A percentile compares a stretch with the other conserved stretches of the same genome.
phyloP scores from a whole-genome alignment of 2,888 invertebrate species.

The Graphium colonna region DNA sequence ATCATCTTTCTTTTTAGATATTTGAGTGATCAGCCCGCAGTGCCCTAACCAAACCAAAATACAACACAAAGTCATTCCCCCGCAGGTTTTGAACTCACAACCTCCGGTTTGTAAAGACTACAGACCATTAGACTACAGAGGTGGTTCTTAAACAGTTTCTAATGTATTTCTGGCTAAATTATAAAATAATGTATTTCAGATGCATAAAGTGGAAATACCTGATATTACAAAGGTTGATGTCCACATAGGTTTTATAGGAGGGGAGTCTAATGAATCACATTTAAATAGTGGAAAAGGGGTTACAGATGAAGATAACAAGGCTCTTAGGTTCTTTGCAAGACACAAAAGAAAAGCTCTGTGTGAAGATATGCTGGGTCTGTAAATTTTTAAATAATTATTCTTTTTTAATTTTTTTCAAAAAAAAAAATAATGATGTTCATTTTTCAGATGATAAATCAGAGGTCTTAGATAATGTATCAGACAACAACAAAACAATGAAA shows the following conservation, averaged over 20 bases:
- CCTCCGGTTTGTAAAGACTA: too few relatives aligned
- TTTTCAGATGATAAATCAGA: slow-evolving; percentile 32
- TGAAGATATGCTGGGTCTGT: slow-evolving; percentile 27
- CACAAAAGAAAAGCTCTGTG: slow-evolving; percentile 31
- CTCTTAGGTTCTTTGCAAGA: slow-evolving; percentile 25
- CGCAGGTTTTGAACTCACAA: too few relatives aligned
- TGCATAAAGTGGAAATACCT: slow-evolving; percentile 29
- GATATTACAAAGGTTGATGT: slow-evolving; percentile 24
- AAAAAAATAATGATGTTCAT: not conserved
- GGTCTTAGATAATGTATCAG: slow-evolving; percentile 30
- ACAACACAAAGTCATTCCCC: too few relatives aligned
- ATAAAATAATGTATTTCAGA: slow-evolving; percentile 21
- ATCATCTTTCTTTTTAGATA: too few relatives aligned
- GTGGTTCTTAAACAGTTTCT: too few relatives aligned
- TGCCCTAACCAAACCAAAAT: too few relatives aligned
- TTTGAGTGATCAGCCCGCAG: too few relatives aligned
- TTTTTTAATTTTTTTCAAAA: slow-evolving; percentile 4
- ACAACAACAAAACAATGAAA: slow-evolving; percentile 31
- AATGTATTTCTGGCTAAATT: too few relatives aligned
- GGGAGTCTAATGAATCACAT: slow-evolving; percentile 29
- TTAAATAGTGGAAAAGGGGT: slow-evolving; percentile 22
- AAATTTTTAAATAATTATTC: too few relatives aligned
- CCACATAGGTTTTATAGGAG: slow-evolving; percentile 23
- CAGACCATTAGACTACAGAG: too few relatives aligned
- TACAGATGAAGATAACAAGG: slow-evolving; percentile 29